Base-by-base conservation (phyloP, 2,797 vertebrate species). In the Parauchenoglanis ngamensis region DNA sequence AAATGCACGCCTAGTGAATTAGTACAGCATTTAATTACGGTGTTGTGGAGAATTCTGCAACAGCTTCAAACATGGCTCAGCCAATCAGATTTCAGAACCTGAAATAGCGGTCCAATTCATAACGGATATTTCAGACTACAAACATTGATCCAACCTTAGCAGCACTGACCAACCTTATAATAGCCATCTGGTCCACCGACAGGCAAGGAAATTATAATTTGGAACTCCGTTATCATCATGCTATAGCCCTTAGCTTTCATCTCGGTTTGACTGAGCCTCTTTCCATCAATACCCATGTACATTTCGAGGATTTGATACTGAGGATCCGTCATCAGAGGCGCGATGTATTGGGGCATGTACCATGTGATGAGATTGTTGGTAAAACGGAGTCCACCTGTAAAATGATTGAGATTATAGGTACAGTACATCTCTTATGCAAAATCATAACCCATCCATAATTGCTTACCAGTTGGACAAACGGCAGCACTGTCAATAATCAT, bases 141-240 rank as follows among this genome's bases (percentile, higher is more conserved):
- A 0, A 31, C 57, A 78, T 31, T 12, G 8, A 11, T 12, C 49
- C 28, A 61, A 61, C 56, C 56, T 15, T 11, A 59, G 35, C 40
- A 81, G 40, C 8, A 81, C 5, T 67, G 25, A 89, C 92, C 11
- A 65, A 97, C 97, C 96, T 98, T 98, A 88, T 95, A 97, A 93
- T 95, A 95, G 8, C 97, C 96, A 84, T 97, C 96, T 63, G 95
- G 90, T 31, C 96, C 94, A 75, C 97, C 97, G 77, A 97, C 78
- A 28, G 97, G 96, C 83, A 98, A 89, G 84, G 94, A 96, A 23
- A 96, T 19, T 17, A 92, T 67, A n/a, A 97, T 90, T 65, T 89
- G 90, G 11, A 92, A 90, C 4, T 94, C 91, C 1, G 93, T 94
- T 46, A 92, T 88, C 0, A 75, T 89, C 1, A 98, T 87, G 0